Conservation (phyloP, 2,113 vertebrate species). For the Poeciliopsis occidentalis region DNA sequence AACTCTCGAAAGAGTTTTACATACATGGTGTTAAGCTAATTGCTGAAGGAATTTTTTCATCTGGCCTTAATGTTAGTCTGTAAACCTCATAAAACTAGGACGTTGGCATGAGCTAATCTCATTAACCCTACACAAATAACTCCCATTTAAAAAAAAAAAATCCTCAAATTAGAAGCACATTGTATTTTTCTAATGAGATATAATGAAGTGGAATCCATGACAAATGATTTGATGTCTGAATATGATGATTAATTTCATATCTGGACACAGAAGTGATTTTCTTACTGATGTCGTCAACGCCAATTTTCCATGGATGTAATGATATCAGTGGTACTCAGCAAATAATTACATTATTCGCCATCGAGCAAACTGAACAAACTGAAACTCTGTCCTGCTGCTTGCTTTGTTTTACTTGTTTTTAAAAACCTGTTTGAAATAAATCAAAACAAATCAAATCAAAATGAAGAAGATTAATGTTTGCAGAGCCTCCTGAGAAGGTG, state of each 20-base stretch:
- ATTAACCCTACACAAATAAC: constrained; percentile 7
- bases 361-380: constrained; percentile 25
- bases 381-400: no score
- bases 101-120: background rate
- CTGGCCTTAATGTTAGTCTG: background rate
- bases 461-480: constrained; percentile 33
- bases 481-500: constrained; percentile 4
- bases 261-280: constrained; percentile 63
- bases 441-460: no score
- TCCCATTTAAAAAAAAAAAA: background rate
- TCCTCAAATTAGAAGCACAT: constrained; percentile 29
- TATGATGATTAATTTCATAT: constrained; percentile 75
- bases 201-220: constrained; percentile 49
- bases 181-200: constrained; percentile 46
- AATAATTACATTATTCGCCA: constrained; percentile 55
- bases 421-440: no score
- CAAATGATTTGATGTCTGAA: constrained; percentile 64
- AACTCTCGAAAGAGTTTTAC: no score
- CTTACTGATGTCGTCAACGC: constrained; percentile 68
- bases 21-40: no score
- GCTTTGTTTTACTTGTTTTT: no score
- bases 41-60: background rate
- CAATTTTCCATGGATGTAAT: constrained; percentile 63
- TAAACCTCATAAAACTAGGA: background rate
- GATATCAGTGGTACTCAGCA: constrained; percentile 55